Percentiles rank a stretch among this genome's conserved stretches.
Evolutionary conservation across 2,797 vertebrate species (phyloP).

Genomic region (Channallabes apus): DNA sequence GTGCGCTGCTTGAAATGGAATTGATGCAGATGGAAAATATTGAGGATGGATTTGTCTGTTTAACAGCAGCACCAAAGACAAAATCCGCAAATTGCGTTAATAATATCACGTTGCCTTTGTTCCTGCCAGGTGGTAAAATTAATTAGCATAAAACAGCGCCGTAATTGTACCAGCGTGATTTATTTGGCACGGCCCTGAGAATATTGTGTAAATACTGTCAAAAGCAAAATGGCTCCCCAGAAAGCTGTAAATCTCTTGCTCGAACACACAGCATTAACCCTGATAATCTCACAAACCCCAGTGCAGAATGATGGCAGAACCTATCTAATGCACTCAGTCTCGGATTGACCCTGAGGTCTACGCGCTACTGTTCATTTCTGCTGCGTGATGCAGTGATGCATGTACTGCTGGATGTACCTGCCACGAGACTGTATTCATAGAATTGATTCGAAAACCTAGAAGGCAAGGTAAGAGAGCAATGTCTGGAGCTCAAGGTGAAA

Average conservation of each 20-base stretch:
- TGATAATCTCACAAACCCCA: constrained; percentile 40
- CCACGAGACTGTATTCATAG: constrained; percentile 49
- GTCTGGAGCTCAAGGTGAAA: constrained; percentile 20
- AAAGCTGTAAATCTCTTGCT: constrained; percentile 46
- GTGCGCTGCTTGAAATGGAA: constrained; percentile 69
- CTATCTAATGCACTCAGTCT: constrained; percentile 64
- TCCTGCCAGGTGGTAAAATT: constrained; percentile 46
- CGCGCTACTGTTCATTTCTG: constrained; percentile 66
- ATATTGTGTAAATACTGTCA: constrained; percentile 42
- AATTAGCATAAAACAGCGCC: constrained; percentile 39
- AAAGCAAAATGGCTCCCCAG: constrained; percentile 42
- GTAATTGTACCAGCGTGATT: constrained; percentile 33
- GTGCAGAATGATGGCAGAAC: constrained; percentile 57
- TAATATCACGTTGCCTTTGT: constrained; percentile 31
- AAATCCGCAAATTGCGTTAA: constrained; percentile 20
- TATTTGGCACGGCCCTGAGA: constrained; percentile 21
- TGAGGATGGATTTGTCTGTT: constrained; percentile 16
- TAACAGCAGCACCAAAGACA: neutral
- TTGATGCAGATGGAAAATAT: constrained; percentile 73
- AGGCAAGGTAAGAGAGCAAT: constrained; percentile 40
- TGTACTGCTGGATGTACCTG: constrained; percentile 49
- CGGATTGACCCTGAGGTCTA: constrained; percentile 57
- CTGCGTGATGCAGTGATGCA: constrained; percentile 62
- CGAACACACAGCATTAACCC: constrained; percentile 38
- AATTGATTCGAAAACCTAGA: constrained; percentile 57